phyloP scores from a whole-genome alignment of 2,113 vertebrate genomes.

The Sinocyclocheilus maitianheensis region DNA sequence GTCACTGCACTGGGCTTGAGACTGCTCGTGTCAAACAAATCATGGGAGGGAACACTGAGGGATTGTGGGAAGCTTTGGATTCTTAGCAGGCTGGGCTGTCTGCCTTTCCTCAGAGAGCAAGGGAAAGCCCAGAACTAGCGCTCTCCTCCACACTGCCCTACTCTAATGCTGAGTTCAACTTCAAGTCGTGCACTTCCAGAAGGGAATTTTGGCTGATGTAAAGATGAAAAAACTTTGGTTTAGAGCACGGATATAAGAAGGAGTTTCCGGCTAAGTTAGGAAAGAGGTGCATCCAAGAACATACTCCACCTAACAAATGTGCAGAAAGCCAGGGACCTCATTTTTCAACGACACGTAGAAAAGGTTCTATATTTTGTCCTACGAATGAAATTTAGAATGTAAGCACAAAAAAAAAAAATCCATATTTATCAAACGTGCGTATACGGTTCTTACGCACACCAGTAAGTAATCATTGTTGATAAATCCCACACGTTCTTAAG shows the following conservation, averaged over 20 bases:
- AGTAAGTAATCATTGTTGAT: too few relatives aligned
- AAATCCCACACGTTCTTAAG: too few relatives aligned
- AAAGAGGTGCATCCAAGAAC: background rate
- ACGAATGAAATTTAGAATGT: too few relatives aligned
- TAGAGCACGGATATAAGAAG: constrained; percentile 56
- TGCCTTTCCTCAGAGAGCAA: constrained; percentile 74
- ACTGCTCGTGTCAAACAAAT: constrained; percentile 72
- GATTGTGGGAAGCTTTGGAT: constrained; percentile 67
- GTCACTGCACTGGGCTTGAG: constrained; percentile 69
- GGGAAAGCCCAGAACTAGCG: constrained; percentile 53
- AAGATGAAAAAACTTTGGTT: constrained; percentile 58
- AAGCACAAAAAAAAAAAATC: too few relatives aligned
- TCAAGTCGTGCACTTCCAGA: constrained; percentile 67
- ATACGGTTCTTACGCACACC: too few relatives aligned
- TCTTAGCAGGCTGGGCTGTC: constrained; percentile 67
- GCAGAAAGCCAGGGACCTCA: background rate
- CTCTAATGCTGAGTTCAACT: constrained; percentile 67
- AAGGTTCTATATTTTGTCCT: too few relatives aligned
- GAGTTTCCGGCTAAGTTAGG: constrained; percentile 15
- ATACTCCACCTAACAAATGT: background rate
- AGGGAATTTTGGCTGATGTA: constrained; percentile 64
- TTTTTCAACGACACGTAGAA: too few relatives aligned
- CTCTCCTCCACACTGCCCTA: constrained; percentile 61
- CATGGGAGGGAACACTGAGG: constrained; percentile 66
- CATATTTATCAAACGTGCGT: too few relatives aligned